A percentile compares a stretch with the other conserved stretches of the same genome.
Conservation (phyloP, 2,113 vertebrate genomes). For the Larimichthys crocea region DNA sequence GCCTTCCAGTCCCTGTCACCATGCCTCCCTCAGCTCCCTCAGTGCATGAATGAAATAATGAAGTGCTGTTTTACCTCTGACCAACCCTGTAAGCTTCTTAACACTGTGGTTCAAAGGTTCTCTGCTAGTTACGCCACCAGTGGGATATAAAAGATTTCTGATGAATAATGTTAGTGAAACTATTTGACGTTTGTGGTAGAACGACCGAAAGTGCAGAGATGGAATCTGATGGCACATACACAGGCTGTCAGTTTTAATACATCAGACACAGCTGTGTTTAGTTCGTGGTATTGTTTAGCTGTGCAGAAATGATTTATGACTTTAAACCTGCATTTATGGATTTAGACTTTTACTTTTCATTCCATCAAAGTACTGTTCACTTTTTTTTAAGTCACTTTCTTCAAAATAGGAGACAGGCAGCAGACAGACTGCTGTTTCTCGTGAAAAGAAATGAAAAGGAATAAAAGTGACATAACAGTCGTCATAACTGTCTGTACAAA, state of each 20-base stretch:
- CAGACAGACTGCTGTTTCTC: background rate
- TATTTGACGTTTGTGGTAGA: background rate
- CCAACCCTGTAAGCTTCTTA: slow-evolving; percentile 75
- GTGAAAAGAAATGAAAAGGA: background rate
- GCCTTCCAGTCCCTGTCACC: slow-evolving; percentile 2
- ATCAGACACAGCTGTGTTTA: background rate
- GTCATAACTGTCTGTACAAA: background rate
- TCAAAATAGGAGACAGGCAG: background rate
- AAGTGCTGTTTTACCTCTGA: slow-evolving; percentile 49
- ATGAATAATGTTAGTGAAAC: background rate
- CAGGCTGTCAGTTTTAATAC: background rate
- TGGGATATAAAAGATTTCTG: slow-evolving; percentile 16
- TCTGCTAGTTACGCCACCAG: slow-evolving; percentile 37
- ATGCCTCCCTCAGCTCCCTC: slow-evolving; percentile 42
- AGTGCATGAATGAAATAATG: slow-evolving; percentile 60
- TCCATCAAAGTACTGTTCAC: background rate
- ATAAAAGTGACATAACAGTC: no score
- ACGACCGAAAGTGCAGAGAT: background rate
- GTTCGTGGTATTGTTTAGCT: background rate
- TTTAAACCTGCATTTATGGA: background rate
- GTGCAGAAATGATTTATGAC: background rate
- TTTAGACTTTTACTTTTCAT: background rate
- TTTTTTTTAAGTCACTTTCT: background rate
- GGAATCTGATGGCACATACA: background rate
- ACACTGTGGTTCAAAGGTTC: slow-evolving; percentile 64